phyloP scores from a whole-genome alignment of 2,888 invertebrate species.

The Drosophila ezoana region DNA sequence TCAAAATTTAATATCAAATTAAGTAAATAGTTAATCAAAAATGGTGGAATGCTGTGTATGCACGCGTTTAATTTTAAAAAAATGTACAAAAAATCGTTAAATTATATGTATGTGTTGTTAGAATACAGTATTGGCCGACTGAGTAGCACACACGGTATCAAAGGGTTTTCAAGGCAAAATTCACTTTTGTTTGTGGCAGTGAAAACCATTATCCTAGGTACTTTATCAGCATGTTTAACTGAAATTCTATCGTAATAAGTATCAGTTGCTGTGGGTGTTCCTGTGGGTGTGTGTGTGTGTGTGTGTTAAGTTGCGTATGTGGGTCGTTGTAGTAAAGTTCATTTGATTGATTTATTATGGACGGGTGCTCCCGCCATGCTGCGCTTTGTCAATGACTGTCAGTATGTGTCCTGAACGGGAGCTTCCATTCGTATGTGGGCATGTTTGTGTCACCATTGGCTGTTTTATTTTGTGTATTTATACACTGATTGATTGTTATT shows the following conservation, averaged over 20 bases:
- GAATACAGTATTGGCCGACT: neutral
- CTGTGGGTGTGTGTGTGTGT: neutral
- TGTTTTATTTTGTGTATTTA: slow-evolving; percentile 4
- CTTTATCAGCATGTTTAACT: slow-evolving; percentile 17
- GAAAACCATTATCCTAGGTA: slow-evolving; percentile 24
- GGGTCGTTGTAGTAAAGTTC: slow-evolving; percentile 29
- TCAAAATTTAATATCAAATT: neutral
- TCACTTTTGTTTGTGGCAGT: neutral
- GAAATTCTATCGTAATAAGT: slow-evolving; percentile 18
- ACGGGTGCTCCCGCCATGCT: slow-evolving; percentile 6
- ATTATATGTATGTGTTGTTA: neutral
- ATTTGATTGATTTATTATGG: slow-evolving; percentile 54
- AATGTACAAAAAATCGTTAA: slow-evolving; percentile 22
- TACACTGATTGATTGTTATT: slow-evolving; percentile 14
- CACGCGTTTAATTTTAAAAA: neutral
- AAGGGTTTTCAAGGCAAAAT: slow-evolving; percentile 4
- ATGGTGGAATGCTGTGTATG: slow-evolving; percentile 10
- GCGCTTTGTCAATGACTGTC: slow-evolving; percentile 20
- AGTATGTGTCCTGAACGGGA: slow-evolving; percentile 7
- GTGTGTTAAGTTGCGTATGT: slow-evolving; percentile 12
- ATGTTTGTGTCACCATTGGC: neutral
- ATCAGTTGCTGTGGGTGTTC: slow-evolving; percentile 16
- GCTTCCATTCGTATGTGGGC: neutral
- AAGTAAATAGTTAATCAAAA: slow-evolving; percentile 1
- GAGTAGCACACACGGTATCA: neutral